phyloP scores from a whole-genome alignment of 37 sponge, comb jelly and placozoan species.

The Agelas oroides region DNA sequence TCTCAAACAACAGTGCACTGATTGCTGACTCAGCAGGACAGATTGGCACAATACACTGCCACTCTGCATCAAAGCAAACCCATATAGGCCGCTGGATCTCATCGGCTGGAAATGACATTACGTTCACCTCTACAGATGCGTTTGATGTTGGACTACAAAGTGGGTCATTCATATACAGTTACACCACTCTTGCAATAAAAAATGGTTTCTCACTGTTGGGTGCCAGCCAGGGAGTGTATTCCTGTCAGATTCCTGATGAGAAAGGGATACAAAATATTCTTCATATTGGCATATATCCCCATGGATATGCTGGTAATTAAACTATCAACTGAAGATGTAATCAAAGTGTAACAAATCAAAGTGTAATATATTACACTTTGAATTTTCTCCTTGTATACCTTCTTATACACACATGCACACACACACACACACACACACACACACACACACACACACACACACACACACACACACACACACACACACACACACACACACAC shows the following conservation, averaged over 20 bases:
- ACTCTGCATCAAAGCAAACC: neutral
- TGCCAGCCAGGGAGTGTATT: neutral
- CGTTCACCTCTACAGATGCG: neutral
- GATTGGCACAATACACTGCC: neutral
- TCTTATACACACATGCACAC: too few species aligned
- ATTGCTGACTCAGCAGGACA: neutral
- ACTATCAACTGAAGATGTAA: too few species aligned
- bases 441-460: too few species aligned
- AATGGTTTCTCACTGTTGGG: neutral
- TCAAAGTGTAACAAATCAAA: too few species aligned
- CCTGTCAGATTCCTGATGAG: slow-evolving; percentile 7
- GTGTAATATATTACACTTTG: too few species aligned
- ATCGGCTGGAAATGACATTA: neutral
- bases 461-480: too few species aligned
- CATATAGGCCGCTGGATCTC: neutral
- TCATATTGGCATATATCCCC: neutral
- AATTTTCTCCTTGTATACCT: too few species aligned
- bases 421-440: too few species aligned
- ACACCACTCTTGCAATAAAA: neutral
- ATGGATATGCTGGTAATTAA: neutral
- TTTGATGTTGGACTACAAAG: neutral
- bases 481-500: too few species aligned
- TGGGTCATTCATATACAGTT: neutral
- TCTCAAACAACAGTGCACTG: neutral
- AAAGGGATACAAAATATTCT: neutral